Evolutionary conservation across 2,797 vertebrate species (phyloP).

Genomic region (Echeneis naucrates): DNA sequence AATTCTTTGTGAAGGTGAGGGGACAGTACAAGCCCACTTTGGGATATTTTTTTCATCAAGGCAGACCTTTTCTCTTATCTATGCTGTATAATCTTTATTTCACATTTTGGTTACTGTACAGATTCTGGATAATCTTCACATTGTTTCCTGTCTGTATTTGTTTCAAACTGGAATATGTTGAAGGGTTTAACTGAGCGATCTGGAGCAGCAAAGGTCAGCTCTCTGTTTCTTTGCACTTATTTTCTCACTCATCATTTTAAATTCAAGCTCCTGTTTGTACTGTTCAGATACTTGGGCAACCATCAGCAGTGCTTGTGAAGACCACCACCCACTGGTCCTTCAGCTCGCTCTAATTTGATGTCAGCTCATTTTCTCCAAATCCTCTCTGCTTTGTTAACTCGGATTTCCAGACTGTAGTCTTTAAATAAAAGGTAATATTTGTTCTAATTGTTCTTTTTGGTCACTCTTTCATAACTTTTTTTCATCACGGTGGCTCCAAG

Average conservation of each 20-base stretch:
- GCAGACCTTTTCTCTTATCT: background rate
- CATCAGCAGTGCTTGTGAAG: slow-evolving; percentile 37
- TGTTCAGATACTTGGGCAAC: background rate
- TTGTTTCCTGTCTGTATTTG: background rate
- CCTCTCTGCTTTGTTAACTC: background rate
- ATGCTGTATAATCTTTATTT: background rate
- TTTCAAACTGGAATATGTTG: slow-evolving; percentile 1
- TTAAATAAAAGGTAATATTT: slow-evolving; percentile 67
- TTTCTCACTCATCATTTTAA: too few relatives aligned
- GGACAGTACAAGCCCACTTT: background rate
- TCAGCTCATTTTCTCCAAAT: background rate
- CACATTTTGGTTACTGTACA: background rate
- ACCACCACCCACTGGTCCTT: slow-evolving; percentile 56
- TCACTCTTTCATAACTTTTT: background rate
- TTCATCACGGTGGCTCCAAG: accelerated
- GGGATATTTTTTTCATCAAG: background rate
- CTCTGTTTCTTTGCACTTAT: background rate
- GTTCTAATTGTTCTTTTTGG: background rate
- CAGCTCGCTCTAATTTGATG: slow-evolving; percentile 6
- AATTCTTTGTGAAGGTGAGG: slow-evolving; percentile 11
- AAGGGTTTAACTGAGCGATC: background rate
- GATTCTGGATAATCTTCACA: too few relatives aligned
- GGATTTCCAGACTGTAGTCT: slow-evolving; percentile 15
- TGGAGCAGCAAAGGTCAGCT: background rate
- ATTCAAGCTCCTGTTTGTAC: background rate